Conservation (phyloP, 2,113 vertebrate species). For the Willisornis vidua region DNA sequence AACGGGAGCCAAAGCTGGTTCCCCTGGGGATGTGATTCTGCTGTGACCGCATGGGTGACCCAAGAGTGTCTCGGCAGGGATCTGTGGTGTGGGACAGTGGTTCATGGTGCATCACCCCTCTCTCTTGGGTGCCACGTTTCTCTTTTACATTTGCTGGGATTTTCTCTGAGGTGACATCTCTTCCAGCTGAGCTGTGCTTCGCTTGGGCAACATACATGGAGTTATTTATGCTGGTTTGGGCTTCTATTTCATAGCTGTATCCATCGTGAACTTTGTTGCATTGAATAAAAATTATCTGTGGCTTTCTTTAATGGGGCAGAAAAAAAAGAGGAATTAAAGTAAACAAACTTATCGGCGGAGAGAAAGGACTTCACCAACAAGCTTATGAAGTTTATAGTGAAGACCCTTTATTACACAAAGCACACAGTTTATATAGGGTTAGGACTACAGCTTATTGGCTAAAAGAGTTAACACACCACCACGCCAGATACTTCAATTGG, state of each 20-base stretch:
- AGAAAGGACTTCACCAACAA: too few species aligned
- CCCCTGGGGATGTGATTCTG: neutral
- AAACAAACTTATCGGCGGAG: too few species aligned
- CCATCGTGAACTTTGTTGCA: neutral
- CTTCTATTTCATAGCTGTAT: neutral
- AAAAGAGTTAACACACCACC: too few species aligned
- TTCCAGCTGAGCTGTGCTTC: neutral
- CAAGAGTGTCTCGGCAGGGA: accelerated
- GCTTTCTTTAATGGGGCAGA: neutral
- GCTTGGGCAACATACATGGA: accelerated
- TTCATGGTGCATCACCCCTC: neutral
- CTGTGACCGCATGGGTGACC: accelerated
- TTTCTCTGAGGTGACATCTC: neutral
- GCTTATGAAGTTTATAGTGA: too few species aligned
- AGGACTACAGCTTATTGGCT: too few species aligned
- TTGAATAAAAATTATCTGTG: neutral
- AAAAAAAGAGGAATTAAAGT: too few species aligned
- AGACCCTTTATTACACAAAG: too few species aligned
- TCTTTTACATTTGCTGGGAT: neutral
- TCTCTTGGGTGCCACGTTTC: accelerated
- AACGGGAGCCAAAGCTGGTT: neutral
- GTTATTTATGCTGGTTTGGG: neutral
- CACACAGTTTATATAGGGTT: too few species aligned
- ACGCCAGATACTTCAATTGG: too few species aligned
- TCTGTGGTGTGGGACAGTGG: neutral